Base-by-base conservation (phyloP, 2,888 invertebrate genomes). In the Tachina lurida region DNA sequence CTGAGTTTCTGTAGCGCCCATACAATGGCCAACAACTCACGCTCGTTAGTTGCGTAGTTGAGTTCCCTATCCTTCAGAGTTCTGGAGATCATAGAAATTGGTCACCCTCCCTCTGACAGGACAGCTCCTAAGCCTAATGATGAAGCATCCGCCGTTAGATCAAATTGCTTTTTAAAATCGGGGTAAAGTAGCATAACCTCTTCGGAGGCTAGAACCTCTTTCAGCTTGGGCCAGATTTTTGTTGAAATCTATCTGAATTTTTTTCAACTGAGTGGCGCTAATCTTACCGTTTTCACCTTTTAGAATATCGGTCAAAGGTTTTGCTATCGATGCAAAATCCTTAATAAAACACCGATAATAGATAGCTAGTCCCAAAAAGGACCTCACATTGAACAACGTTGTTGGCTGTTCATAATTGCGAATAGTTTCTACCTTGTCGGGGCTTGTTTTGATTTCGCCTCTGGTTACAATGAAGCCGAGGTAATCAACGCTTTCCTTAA, bases 161-260 rank as follows among this genome's bases (percentile, higher is more conserved):
- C 78, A 54, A 86, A 87, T 22, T 79, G 77, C 12, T 84, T 86
- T 10, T 70, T 77, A 68, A 56, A 86, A 54, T 87, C 80, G 41
- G 86, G 80, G 54, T 83, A 84, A 15, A 71, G 49, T 10, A 87
- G 54, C 73, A 84, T 65, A 1, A 83, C 80, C 19, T 86, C 68
- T 52, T 85, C 84, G n/a, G 71, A 84, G 17, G 67, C 22, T 47
- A 82, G 68, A 60, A 86, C 70, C 31, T 19, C 41, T 70, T 77
- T 87, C 87, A 10, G 84, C 84, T 77, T 77, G 56, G n/a, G 75
- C 45, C 41, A 80, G 75, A 31, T 81, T 68, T 49, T 83, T 75
- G 60, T 87, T 73, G 54, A 87, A 71, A 10, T 80, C 83, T 19
- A 58, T 31, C 17, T 56, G 58, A 58, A 68, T 17, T 54, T 54